Base-by-base conservation (phyloP, 2,888 invertebrate species). In the Epinotia nisella region DNA sequence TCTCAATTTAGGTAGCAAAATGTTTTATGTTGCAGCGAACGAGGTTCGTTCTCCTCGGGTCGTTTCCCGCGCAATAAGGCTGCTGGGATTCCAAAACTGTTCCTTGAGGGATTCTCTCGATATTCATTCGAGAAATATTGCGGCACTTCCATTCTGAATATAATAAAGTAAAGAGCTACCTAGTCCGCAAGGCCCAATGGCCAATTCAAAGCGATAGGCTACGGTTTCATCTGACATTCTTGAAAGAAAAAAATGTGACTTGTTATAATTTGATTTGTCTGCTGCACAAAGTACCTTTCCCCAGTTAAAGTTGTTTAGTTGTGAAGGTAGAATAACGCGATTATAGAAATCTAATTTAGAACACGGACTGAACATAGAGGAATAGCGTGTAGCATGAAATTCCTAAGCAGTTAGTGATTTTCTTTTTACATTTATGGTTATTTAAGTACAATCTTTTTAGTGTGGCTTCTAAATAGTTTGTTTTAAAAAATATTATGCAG, bases 91-190 rank as follows among this genome's bases (percentile, higher is more conserved):
- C 85, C 82, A 83, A 84, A 87, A 87, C 83, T 83, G 86, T 85
- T 86, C 80, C 85, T 85, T 84, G 79, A 82, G 85, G 85, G 84
- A 85, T 84, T 83, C 80, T 80, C 80, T 80, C 81, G 81, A 84
- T 85, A 86, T 86, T 86, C 83, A 86, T 87, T 84, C 83, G 81
- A 82, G 81, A 85, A 83, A 83, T 87, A 87, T 87, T 85, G 83
- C 82, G 81, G 80, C 81, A 81, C 82, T 82, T 82, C 82, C 81
- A 83, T 81, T 83, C 77, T 75, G 79, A 82, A 84, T 85, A 82
- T 83, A 81, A 85, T 85, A 86, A 87, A 83, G 82, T 78, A 78
- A 76, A 74, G 79, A 80, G 76, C 78, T 82, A 80, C 81, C 81
- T 82, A 82, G 82, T 80, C 81, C 71, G 73, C 58, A 74, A 64